A percentile compares a stretch with the other conserved stretches of the same genome.
Evolutionary conservation across 2,797 vertebrate genomes (phyloP).

Genomic region (Channa striata): DNA sequence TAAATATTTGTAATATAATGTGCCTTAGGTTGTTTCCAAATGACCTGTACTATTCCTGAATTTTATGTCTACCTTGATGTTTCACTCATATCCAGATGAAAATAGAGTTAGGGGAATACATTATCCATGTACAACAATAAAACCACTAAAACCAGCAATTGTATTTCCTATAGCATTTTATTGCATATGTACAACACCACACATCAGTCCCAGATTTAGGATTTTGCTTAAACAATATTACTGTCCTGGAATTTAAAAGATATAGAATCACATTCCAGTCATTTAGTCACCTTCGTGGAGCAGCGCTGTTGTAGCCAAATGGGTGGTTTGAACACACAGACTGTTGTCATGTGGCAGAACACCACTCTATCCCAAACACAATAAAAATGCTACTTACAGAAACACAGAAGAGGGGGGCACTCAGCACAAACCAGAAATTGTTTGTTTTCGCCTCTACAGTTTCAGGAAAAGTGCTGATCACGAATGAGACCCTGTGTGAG

Average conservation of each 20-base stretch:
- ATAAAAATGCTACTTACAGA: not conserved
- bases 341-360: too few relatives aligned
- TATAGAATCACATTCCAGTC: not conserved
- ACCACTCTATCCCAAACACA: not conserved
- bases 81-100: slow-evolving; percentile 43
- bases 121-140: slow-evolving; percentile 63
- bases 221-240: not conserved
- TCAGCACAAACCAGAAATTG: slow-evolving; percentile 1
- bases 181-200: not conserved
- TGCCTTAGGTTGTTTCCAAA: slow-evolving; percentile 64
- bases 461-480: too few relatives aligned
- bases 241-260: not conserved
- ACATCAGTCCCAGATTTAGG: slow-evolving; percentile 9
- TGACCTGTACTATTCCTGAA: slow-evolving; percentile 62
- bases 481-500: too few relatives aligned
- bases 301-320: too few relatives aligned
- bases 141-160: slow-evolving; percentile 45
- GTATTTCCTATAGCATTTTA: slow-evolving; percentile 40
- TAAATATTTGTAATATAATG: slow-evolving; percentile 71
- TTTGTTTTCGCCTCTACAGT: too few relatives aligned
- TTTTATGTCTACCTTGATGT: slow-evolving; percentile 36
- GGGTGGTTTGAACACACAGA: not conserved
- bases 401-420: not conserved
- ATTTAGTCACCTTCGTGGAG: not conserved
- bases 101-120: slow-evolving; percentile 35